These are phyloP conservation scores for Pteria penguin DNA, from an alignment of 2,888 invertebrate genomes.

Conservation along the genomic window DNA sequence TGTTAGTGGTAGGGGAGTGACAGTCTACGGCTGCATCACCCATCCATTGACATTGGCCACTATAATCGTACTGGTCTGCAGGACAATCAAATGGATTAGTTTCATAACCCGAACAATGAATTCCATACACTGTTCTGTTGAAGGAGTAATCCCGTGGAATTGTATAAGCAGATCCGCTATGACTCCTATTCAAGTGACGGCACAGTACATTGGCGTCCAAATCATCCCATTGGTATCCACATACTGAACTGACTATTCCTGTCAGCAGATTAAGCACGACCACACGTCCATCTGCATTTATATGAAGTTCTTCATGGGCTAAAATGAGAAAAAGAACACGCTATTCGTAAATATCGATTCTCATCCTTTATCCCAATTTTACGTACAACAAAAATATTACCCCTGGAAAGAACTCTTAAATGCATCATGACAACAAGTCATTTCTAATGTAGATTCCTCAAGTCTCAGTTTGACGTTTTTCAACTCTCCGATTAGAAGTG, in stretches of 20 bases:
- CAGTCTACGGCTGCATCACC: slow-evolving; percentile 14
- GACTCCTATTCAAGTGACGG: slow-evolving; percentile 3
- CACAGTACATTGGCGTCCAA: slow-evolving; percentile 15
- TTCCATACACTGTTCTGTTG: slow-evolving; percentile 6
- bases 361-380: too few relatives aligned
- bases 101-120: slow-evolving; percentile 14
- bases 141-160: neutral
- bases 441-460: too few relatives aligned
- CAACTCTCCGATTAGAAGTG: too few relatives aligned
- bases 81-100: neutral
- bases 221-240: slow-evolving; percentile 13
- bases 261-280: neutral
- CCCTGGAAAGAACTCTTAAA: too few relatives aligned
- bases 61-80: neutral
- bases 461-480: too few relatives aligned
- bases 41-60: neutral
- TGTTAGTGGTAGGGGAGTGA: too few relatives aligned
- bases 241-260: neutral
- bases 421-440: too few relatives aligned
- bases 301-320: neutral
- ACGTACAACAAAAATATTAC: too few relatives aligned
- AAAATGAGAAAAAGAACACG: too few relatives aligned
- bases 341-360: too few relatives aligned
- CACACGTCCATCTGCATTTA: neutral
- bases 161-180: slow-evolving; percentile 2